Evolutionary conservation across 2,888 invertebrate species (phyloP).

Genomic region (Trissonchulus sp.): DNA sequence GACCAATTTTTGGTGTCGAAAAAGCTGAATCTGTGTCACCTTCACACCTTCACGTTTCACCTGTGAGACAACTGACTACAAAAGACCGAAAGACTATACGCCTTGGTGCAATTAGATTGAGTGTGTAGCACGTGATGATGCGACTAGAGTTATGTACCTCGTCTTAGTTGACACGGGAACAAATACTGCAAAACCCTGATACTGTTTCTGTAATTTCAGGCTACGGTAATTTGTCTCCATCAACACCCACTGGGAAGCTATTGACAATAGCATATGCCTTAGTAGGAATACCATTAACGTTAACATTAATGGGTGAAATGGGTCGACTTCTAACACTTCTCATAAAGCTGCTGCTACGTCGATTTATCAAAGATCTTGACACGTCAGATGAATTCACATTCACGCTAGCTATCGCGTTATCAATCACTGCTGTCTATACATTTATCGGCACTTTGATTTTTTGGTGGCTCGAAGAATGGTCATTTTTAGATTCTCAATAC

Average conservation of each 20-base stretch:
- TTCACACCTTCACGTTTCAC: too few species aligned
- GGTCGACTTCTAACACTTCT: conserved; percentile 18
- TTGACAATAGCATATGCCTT: conserved; percentile 15
- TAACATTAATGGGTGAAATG: conserved; percentile 13
- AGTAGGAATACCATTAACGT: conserved; percentile 23
- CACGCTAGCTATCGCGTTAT: background rate
- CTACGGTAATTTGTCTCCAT: conserved; percentile 22
- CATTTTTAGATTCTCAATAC: conserved; percentile 35
- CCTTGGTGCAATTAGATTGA: too few species aligned
- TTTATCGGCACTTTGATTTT: conserved; percentile 11
- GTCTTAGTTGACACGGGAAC: too few species aligned
- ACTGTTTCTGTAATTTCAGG: conserved; percentile 23
- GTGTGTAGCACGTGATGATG: too few species aligned
- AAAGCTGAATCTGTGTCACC: too few species aligned
- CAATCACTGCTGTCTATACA: background rate
- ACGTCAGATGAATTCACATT: conserved; percentile 22
- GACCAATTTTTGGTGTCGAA: too few species aligned
- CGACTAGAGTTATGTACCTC: too few species aligned
- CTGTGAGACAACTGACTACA: too few species aligned
- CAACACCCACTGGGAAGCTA: conserved; percentile 16
- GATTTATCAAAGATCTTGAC: background rate
- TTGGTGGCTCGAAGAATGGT: conserved; percentile 24
- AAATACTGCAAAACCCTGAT: too few species aligned
- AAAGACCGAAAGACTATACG: too few species aligned
- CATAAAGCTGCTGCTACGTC: background rate